phyloP scores from a whole-genome alignment of 2,888 invertebrate species.

The Ethmia dodecea region DNA sequence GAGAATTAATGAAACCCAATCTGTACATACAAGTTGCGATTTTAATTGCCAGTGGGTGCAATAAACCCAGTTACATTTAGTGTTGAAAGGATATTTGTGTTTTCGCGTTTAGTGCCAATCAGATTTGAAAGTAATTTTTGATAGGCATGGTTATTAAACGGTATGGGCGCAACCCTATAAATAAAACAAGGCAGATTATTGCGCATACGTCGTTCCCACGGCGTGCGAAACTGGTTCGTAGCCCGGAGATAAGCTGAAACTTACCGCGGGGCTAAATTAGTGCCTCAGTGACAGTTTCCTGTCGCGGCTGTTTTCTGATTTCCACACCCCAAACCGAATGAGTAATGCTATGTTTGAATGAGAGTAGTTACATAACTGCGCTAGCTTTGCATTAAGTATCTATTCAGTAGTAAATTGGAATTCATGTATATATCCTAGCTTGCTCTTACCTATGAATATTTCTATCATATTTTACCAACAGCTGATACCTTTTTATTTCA shows the following conservation, averaged over 20 bases:
- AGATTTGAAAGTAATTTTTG: slow-evolving; percentile 24
- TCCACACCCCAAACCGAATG: slow-evolving; percentile 25
- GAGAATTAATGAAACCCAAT: no score
- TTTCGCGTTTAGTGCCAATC: slow-evolving; percentile 2
- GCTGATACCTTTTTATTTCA: no score
- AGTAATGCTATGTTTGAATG: slow-evolving; percentile 15
- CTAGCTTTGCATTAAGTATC: neutral
- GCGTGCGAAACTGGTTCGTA: slow-evolving; percentile 67
- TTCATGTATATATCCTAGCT: no score
- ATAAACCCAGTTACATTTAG: no score
- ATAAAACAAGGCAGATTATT: slow-evolving; percentile 63
- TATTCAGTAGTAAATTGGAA: no score
- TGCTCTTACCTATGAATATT: no score
- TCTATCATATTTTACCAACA: no score
- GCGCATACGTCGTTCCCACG: slow-evolving; percentile 70
- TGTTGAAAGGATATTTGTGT: slow-evolving; percentile 2
- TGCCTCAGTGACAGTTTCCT: slow-evolving; percentile 70
- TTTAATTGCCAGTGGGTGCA: no score
- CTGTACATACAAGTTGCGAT: no score
- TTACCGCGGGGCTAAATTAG: slow-evolving; percentile 67
- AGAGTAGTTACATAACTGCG: neutral
- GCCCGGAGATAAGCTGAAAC: slow-evolving; percentile 65
- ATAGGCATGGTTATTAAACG: no score
- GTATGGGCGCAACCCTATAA: slow-evolving; percentile 49
- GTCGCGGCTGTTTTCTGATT: slow-evolving; percentile 45